A percentile compares a stretch with the other conserved stretches of the same genome.
phyloP scores from a whole-genome alignment of 2,113 vertebrate genomes.

The Haliaeetus leucogaster region DNA sequence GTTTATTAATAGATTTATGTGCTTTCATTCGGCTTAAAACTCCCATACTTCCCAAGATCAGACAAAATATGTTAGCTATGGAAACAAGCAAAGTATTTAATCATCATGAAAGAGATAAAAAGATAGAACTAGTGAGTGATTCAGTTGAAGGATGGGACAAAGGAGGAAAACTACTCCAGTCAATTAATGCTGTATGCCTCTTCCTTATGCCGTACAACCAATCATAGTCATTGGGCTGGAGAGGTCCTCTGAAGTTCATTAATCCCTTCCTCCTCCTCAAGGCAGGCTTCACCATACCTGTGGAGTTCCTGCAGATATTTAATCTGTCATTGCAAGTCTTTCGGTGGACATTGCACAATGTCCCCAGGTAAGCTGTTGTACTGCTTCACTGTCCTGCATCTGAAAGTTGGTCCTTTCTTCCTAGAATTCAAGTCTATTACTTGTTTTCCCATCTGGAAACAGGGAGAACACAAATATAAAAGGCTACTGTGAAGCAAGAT shows the following conservation, averaged over 20 bases:
- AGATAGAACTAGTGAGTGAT: constrained; percentile 9
- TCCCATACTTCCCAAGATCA: constrained; percentile 21
- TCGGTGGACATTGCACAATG: accelerated
- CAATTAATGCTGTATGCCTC: neutral
- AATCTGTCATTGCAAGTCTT: neutral
- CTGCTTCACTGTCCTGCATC: neutral
- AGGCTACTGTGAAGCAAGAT: neutral
- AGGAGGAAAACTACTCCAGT: neutral
- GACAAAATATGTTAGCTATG: constrained; percentile 46
- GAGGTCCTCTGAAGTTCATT: neutral
- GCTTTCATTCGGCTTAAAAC: constrained; percentile 34
- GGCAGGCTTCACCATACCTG: neutral
- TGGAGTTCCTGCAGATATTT: neutral
- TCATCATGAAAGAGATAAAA: constrained; percentile 26
- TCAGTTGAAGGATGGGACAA: neutral
- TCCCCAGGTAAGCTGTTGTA: neutral
- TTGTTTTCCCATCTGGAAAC: neutral
- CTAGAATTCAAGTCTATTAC: neutral
- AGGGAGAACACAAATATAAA: neutral
- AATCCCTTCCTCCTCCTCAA: neutral
- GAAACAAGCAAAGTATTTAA: constrained; percentile 4
- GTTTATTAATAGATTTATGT: constrained; percentile 15
- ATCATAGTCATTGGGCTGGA: neutral
- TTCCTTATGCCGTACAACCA: neutral
- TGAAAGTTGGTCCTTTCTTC: neutral